Base-by-base conservation (phyloP, 2,888 invertebrate species). In the Drosophila anomalata region DNA sequence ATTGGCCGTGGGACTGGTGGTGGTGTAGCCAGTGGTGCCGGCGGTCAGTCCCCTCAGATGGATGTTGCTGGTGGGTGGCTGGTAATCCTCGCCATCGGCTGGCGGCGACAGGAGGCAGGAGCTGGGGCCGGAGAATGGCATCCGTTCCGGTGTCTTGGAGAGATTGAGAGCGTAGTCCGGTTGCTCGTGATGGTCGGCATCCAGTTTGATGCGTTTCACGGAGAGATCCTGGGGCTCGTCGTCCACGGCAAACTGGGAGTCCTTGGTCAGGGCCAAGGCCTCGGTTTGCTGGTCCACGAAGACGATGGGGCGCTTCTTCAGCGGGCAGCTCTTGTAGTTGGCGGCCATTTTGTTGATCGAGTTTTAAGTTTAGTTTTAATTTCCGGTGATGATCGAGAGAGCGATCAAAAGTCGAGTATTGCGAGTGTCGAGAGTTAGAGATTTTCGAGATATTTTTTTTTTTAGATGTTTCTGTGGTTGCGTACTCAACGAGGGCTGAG, bases 281-380 rank as follows among this genome's bases (percentile, higher is more conserved):
- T 83, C 78, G 31, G 78, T 83, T 79, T 87, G 85, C 54, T 70
- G 63, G 90, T 94, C 93, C 91, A 95, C 93, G 82, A 95, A 94
- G 86, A 94, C 80, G 89, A 97, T 95, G 75, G 97, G 97, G 92
- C 97, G 95, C 94, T 97, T 97, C 93, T 97, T 97, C 81, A 97
- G 94, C 92, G 97, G 97, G 90, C 97, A 97, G 92, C 96, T 95
- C 90, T 96, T 96, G 92, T 97, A 97, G 92, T 96, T 96, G 75
- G 78, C 59, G 60, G 83, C 73, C 89, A 89, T 89, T 46, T 55
- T 36, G 14, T 65, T 20, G 3, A 11, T 29, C 20, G 41, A 42
- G 41, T 42, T 20, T 39, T n/a, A 12, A 46, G 29, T 14, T 29
- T 36, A 12, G 11, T 7, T 66, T 24, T 61, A 24, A 26, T 47